A percentile compares a stretch with the other conserved stretches of the same genome.
Evolutionary conservation across 2,113 vertebrate species (phyloP).

Genomic region (Dasyurus viverrinus): DNA sequence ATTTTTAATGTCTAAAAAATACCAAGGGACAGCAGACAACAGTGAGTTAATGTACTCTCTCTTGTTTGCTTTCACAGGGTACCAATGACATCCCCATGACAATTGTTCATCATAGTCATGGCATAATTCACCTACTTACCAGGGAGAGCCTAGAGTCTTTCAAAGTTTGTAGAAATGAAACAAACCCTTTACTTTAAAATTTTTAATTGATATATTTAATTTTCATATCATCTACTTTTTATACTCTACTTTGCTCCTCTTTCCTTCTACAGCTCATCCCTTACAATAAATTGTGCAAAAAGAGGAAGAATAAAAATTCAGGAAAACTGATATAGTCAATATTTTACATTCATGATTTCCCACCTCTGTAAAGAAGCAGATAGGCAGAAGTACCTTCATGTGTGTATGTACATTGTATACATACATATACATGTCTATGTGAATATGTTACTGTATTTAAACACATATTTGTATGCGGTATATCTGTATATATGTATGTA

Average conservation of each 20-base stretch:
- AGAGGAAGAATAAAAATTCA: not conserved
- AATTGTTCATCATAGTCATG: not conserved
- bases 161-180: not conserved
- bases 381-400: not conserved
- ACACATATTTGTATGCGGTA: too few relatives aligned
- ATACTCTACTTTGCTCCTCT: not conserved
- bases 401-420: too few relatives aligned
- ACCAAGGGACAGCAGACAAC: not conserved
- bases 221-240: not conserved
- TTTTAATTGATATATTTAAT: not conserved
- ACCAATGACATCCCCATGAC: not conserved
- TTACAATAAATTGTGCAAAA: not conserved
- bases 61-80: not conserved
- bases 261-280: not conserved
- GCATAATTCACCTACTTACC: not conserved
- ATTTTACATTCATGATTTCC: not conserved
- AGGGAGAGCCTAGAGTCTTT: not conserved
- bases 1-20: not conserved
- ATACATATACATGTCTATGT: too few relatives aligned
- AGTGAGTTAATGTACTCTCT: not conserved
- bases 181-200: not conserved
- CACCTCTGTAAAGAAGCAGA: not conserved
- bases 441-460: too few relatives aligned
- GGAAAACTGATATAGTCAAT: not conserved
- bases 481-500: too few relatives aligned